A percentile compares a stretch with the other conserved stretches of the same genome.
Conservation (phyloP, 2,797 vertebrate genomes). For the Sebastes minor region DNA sequence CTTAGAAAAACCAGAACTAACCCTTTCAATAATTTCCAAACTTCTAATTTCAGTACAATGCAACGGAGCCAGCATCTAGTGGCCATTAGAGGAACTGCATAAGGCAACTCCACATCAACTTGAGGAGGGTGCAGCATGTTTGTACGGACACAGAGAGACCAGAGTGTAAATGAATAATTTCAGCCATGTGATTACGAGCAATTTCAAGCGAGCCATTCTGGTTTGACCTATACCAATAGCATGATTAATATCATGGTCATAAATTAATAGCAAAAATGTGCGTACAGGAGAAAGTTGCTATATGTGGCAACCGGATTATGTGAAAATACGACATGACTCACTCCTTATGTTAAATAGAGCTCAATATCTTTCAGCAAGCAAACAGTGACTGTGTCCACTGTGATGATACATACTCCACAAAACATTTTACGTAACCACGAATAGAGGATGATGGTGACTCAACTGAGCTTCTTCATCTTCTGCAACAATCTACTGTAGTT, state of each 20-base stretch:
- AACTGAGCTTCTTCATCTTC: background rate
- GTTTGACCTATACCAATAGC: background rate
- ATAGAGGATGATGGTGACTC: constrained; percentile 16
- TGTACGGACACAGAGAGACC: background rate
- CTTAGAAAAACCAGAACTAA: no score
- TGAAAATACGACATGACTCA: constrained; percentile 6
- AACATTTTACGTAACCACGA: constrained; percentile 9
- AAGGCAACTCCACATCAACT: background rate
- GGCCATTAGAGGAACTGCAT: background rate
- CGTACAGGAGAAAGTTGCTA: background rate
- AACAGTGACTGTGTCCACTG: background rate
- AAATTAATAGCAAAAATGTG: background rate
- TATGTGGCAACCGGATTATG: background rate
- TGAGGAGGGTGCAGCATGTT: background rate
- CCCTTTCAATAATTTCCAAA: no score
- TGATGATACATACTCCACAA: background rate
- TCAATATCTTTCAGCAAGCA: background rate
- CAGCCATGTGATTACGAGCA: background rate
- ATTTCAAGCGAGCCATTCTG: background rate
- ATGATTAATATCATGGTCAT: background rate
- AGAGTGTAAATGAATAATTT: background rate
- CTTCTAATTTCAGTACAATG: background rate
- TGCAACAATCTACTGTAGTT: background rate
- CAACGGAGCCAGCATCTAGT: background rate
- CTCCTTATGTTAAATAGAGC: background rate